These are phyloP conservation scores for Syndactyla subalaris DNA, from an alignment of 2,797 vertebrate genomes.

Conservation along the genomic window DNA sequence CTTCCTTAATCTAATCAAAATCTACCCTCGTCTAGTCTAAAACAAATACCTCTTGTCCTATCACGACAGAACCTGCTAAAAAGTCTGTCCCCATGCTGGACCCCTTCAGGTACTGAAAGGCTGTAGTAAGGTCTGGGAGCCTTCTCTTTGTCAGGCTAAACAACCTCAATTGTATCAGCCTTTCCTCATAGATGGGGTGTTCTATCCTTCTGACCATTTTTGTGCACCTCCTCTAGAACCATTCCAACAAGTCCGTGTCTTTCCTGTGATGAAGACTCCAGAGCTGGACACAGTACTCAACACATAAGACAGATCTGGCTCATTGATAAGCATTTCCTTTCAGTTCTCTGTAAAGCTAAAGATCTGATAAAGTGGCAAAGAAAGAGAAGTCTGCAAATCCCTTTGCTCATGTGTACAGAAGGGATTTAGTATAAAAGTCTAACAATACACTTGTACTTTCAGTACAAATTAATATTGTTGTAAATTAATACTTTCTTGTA, in stretches of 20 bases:
- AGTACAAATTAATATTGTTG: background rate
- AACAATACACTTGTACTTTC: background rate
- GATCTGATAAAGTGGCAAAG: background rate
- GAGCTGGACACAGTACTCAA: background rate
- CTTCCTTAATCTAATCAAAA: background rate
- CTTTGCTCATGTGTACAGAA: background rate
- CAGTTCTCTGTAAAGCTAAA: background rate
- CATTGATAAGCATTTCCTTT: background rate
- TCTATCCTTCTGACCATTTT: background rate
- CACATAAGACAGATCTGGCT: background rate
- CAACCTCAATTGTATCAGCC: background rate
- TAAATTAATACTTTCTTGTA: conserved; percentile 1
- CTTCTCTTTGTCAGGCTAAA: background rate
- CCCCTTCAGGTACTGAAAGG: background rate
- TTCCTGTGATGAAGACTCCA: background rate
- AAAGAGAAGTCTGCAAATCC: background rate
- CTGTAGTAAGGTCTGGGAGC: fast-evolving
- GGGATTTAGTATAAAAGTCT: background rate
- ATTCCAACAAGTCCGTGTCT: background rate
- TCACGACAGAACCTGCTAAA: background rate
- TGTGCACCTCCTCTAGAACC: background rate
- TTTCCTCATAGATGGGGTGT: background rate
- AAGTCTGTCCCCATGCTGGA: fast-evolving
- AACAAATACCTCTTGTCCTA: background rate
- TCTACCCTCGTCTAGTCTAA: background rate